Conservation (phyloP, 2,797 vertebrate genomes). For the Sebastolobus altivelis region DNA sequence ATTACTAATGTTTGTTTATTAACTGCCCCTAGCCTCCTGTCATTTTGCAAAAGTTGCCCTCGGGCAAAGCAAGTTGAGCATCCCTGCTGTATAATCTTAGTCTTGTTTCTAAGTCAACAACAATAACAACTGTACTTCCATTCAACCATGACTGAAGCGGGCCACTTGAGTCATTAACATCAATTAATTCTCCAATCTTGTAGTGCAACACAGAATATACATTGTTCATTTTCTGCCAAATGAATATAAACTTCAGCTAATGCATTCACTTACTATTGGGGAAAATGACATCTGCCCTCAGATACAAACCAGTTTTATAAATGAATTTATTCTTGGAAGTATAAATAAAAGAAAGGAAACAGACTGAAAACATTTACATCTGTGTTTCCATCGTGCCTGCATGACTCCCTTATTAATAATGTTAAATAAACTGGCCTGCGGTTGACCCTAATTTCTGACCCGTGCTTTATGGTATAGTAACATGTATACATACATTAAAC, state of each 20-base stretch:
- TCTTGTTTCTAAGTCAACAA: conserved; percentile 1
- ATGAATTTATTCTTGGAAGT: not conserved
- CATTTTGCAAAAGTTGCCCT: not conserved
- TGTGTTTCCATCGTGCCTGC: not conserved
- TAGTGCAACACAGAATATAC: not conserved
- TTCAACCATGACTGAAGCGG: not conserved
- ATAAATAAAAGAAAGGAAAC: not conserved
- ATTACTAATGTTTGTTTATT: not conserved
- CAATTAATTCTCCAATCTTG: not conserved
- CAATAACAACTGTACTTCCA: not conserved
- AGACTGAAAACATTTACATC: not conserved
- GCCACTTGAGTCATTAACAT: not conserved
- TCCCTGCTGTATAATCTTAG: not conserved
- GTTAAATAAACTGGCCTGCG: not conserved
- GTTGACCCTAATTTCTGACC: not conserved
- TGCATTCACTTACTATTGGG: not conserved
- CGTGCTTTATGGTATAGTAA: conserved; percentile 7
- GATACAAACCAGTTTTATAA: not conserved
- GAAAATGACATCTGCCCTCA: not conserved
- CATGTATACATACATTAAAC: conserved; percentile 11
- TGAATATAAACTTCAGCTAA: not conserved
- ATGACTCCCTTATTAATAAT: not conserved
- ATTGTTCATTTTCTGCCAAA: not conserved
- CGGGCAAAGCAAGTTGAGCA: not conserved
- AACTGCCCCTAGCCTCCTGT: not conserved